phyloP scores from a whole-genome alignment of 2,113 vertebrate genomes.

The Callipepla californica region DNA sequence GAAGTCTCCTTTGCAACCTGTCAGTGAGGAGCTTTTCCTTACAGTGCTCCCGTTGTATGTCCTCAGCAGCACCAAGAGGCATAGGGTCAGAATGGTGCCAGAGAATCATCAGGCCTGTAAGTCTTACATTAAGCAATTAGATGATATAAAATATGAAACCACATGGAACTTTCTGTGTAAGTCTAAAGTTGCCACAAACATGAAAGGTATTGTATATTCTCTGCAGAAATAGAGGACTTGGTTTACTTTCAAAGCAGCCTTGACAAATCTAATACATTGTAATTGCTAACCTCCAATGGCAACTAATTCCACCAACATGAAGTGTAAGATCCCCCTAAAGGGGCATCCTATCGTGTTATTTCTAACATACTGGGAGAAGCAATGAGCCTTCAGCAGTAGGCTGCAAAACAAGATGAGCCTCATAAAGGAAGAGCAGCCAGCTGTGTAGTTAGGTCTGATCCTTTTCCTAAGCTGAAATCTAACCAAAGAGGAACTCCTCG shows the following conservation, averaged over 20 bases:
- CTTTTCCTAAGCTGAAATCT: background rate
- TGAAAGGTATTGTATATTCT: background rate
- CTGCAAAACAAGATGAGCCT: slow-evolving; percentile 4
- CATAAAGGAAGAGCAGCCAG: background rate
- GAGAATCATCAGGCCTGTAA: background rate
- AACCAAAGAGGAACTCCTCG: background rate
- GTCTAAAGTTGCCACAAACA: background rate
- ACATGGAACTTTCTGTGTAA: background rate
- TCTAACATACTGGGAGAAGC: background rate
- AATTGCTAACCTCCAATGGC: background rate
- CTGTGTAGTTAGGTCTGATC: background rate
- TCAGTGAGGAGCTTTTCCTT: background rate
- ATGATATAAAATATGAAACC: background rate
- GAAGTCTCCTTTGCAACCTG: background rate
- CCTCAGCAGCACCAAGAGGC: background rate
- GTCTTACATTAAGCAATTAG: background rate
- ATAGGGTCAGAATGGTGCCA: background rate
- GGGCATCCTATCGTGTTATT: background rate
- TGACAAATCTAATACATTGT: background rate
- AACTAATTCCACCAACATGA: background rate
- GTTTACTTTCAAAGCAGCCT: slow-evolving; percentile 24
- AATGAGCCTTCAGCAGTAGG: background rate
- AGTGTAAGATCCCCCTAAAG: background rate
- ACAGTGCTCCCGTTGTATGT: background rate
- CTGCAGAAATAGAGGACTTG: background rate